A percentile compares a stretch with the other conserved stretches of the same genome.
Evolutionary conservation across 2,888 invertebrate species (phyloP).

Genomic region (Acrobasis repandana): DNA sequence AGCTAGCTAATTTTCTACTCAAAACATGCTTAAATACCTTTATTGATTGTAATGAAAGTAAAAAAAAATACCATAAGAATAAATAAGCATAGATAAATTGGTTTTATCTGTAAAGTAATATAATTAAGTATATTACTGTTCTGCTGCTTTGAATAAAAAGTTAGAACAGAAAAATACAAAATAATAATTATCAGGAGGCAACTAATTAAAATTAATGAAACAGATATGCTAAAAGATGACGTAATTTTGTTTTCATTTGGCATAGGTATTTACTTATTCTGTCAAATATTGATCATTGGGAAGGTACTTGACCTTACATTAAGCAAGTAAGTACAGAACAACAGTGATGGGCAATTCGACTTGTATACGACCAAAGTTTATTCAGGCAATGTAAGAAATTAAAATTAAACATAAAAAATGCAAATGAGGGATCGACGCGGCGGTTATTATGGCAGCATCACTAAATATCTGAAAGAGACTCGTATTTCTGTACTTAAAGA

Average conservation of each 20-base stretch:
- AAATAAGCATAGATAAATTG: not conserved
- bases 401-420: slow-evolving; percentile 38
- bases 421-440: slow-evolving; percentile 29
- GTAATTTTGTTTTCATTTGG: not conserved
- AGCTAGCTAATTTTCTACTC: not conserved
- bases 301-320: slow-evolving; percentile 32
- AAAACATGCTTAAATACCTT: too few relatives aligned
- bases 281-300: slow-evolving; percentile 24
- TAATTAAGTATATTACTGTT: too few relatives aligned
- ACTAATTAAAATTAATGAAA: not conserved
- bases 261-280: slow-evolving; percentile 8
- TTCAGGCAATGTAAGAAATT: slow-evolving; percentile 32
- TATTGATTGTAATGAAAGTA: not conserved
- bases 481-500: not conserved
- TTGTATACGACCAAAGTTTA: slow-evolving; percentile 29
- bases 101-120: too few relatives aligned
- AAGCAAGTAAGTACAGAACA: slow-evolving; percentile 29
- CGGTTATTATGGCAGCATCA: slow-evolving; percentile 31
- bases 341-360: slow-evolving; percentile 30
- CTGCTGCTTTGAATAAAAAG: too few relatives aligned
- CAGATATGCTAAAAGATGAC: not conserved
- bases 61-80: not conserved
- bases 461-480: slow-evolving; percentile 28
- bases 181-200: not conserved
- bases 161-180: too few relatives aligned